Evolutionary conservation across 2,888 invertebrate genomes (phyloP).

Genomic region (Anaspis maculata): DNA sequence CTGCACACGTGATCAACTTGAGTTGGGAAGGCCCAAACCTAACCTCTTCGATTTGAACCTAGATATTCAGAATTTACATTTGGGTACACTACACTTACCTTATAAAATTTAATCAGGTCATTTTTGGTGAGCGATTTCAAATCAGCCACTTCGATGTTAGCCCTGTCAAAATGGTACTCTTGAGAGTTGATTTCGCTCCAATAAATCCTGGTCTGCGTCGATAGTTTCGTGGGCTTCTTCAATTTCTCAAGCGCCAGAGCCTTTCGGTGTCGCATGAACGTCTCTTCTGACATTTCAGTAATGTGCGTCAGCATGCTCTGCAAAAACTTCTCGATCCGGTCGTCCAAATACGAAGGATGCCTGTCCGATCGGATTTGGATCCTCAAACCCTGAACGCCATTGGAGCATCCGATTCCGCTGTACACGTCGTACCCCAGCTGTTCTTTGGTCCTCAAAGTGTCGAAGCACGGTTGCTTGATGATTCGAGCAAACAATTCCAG

Average conservation of each 20-base stretch:
- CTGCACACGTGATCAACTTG: too few species aligned
- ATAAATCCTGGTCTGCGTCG: slow-evolving; percentile 59
- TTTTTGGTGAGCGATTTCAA: slow-evolving; percentile 70
- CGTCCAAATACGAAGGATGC: slow-evolving; percentile 76
- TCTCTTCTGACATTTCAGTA: slow-evolving; percentile 64
- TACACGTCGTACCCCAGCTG: slow-evolving; percentile 94
- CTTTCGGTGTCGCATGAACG: slow-evolving; percentile 74
- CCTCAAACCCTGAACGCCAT: slow-evolving; percentile 77
- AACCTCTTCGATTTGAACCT: too few species aligned
- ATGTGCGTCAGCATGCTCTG: slow-evolving; percentile 64
- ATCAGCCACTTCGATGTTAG: slow-evolving; percentile 74
- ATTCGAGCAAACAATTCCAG: slow-evolving; percentile 83
- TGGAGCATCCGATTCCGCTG: slow-evolving; percentile 73
- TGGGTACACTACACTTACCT: slow-evolving; percentile 54
- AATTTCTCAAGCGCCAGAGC: slow-evolving; percentile 73
- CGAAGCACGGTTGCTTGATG: slow-evolving; percentile 86
- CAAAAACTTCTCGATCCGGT: slow-evolving; percentile 82
- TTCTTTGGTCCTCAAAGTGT: slow-evolving; percentile 82
- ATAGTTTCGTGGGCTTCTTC: slow-evolving; percentile 86
- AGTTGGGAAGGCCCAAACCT: too few species aligned
- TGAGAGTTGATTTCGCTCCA: slow-evolving; percentile 81
- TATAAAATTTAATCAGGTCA: slow-evolving; percentile 72
- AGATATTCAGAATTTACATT: too few species aligned
- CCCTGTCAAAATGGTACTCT: slow-evolving; percentile 88
- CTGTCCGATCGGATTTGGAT: slow-evolving; percentile 74